These are phyloP conservation scores for Leucozona laternaria DNA, from an alignment of 2,888 invertebrate genomes.

Conservation along the genomic window DNA sequence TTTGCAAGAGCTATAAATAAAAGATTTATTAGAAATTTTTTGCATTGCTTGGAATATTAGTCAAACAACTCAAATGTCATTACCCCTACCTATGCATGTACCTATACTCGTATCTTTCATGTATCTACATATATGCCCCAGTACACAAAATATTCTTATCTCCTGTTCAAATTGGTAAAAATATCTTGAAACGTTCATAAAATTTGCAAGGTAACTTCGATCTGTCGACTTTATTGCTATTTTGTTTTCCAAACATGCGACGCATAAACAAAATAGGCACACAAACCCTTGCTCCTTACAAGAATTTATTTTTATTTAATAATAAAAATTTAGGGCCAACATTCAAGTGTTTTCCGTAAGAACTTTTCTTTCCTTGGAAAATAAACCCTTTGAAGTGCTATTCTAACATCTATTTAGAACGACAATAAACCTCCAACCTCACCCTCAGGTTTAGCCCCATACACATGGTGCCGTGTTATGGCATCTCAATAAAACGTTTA, in stretches of 20 bases:
- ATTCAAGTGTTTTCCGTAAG: constrained; percentile 36
- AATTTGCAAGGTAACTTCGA: constrained; percentile 18
- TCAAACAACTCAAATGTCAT: not conserved
- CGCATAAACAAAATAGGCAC: not conserved
- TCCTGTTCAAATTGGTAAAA: constrained; percentile 6
- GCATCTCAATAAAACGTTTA: constrained; percentile 73
- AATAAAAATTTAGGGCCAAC: constrained; percentile 70
- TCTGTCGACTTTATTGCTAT: not conserved
- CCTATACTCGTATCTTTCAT: not conserved
- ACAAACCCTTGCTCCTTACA: not conserved
- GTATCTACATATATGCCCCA: not conserved
- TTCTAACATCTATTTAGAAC: constrained; percentile 57
- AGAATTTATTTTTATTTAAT: constrained; percentile 33
- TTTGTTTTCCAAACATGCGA: constrained; percentile 4
- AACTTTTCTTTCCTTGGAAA: constrained; percentile 22
- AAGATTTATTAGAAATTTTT: not conserved
- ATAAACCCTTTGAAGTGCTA: constrained; percentile 61
- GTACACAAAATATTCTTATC: not conserved
- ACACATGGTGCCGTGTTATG: constrained; percentile 60
- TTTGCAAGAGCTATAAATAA: not conserved
- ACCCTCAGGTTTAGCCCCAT: constrained; percentile 7
- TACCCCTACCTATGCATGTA: not conserved
- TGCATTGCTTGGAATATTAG: not conserved
- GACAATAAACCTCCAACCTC: constrained; percentile 47
- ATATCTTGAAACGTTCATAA: not conserved